These are phyloP conservation scores for Drepana falcataria DNA, from an alignment of 2,888 invertebrate species.

Conservation along the genomic window DNA sequence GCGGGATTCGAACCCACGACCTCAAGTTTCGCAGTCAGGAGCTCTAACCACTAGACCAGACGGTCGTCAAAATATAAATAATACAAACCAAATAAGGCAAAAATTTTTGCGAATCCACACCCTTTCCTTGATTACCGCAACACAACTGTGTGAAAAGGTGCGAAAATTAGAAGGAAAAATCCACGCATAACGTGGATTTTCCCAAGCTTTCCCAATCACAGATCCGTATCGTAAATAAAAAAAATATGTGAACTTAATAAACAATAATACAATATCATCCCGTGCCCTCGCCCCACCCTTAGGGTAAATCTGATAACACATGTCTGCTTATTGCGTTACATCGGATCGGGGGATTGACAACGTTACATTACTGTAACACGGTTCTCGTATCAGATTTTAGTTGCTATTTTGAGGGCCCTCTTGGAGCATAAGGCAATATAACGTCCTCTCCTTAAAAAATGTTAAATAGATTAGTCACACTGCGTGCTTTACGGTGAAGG, in stretches of 20 bases:
- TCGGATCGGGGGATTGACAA: slow-evolving; percentile 3
- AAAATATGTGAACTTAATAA: slow-evolving; percentile 6
- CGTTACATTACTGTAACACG: slow-evolving; percentile 3
- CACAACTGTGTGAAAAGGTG: background rate
- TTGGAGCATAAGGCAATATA: no score
- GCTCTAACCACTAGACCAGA: no score
- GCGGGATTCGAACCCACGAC: no score
- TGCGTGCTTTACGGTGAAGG: no score
- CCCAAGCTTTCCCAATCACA: background rate
- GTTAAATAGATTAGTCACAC: no score
- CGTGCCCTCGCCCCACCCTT: slow-evolving; percentile 3
- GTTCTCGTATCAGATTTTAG: slow-evolving; percentile 2
- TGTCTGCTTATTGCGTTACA: slow-evolving; percentile 12
- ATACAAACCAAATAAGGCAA: no score
- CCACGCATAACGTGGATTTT: background rate
- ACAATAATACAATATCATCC: background rate
- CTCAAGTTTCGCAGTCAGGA: no score
- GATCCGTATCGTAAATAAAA: slow-evolving; percentile 6
- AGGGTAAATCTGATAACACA: slow-evolving; percentile 21
- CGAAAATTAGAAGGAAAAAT: background rate
- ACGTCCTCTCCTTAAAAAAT: no score
- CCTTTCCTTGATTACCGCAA: no score
- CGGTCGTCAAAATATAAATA: no score
- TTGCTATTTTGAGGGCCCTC: background rate
- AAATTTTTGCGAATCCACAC: no score